Conservation (phyloP, 2,113 vertebrate genomes). For the Urocitellus parryii region DNA sequence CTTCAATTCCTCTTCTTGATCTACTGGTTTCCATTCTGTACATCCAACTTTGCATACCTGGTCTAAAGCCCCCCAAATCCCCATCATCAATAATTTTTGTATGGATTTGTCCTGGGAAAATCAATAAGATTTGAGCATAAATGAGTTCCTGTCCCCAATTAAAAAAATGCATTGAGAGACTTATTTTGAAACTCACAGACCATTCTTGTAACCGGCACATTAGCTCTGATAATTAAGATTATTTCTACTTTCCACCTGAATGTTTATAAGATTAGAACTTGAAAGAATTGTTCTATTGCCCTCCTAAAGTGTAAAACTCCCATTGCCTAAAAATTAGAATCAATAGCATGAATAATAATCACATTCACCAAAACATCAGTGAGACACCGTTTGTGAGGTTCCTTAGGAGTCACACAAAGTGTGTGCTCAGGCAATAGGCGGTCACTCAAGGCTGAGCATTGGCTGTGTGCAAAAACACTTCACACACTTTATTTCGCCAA, state of each 20-base stretch:
- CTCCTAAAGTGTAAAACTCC: background rate
- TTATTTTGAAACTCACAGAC: background rate
- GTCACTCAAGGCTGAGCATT: background rate
- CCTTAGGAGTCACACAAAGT: background rate
- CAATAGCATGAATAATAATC: background rate
- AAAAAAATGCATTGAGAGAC: background rate
- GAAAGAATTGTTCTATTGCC: background rate
- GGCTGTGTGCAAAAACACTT: background rate
- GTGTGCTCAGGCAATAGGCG: background rate
- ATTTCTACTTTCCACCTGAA: background rate
- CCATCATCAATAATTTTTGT: background rate
- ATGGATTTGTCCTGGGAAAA: background rate
- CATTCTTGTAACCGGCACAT: background rate
- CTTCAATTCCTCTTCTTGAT: background rate
- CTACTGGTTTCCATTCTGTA: background rate
- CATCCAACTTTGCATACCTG: background rate
- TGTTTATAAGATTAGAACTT: conserved; percentile 15
- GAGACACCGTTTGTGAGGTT: background rate
- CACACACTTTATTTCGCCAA: background rate
- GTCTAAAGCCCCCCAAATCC: background rate
- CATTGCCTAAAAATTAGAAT: background rate
- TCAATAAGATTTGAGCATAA: background rate
- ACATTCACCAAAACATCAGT: background rate
- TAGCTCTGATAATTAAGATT: background rate
- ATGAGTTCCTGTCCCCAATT: background rate